A percentile compares a stretch with the other conserved stretches of the same genome.
Evolutionary conservation across 2,113 vertebrate species (phyloP).

Genomic region (Strix aluco): DNA sequence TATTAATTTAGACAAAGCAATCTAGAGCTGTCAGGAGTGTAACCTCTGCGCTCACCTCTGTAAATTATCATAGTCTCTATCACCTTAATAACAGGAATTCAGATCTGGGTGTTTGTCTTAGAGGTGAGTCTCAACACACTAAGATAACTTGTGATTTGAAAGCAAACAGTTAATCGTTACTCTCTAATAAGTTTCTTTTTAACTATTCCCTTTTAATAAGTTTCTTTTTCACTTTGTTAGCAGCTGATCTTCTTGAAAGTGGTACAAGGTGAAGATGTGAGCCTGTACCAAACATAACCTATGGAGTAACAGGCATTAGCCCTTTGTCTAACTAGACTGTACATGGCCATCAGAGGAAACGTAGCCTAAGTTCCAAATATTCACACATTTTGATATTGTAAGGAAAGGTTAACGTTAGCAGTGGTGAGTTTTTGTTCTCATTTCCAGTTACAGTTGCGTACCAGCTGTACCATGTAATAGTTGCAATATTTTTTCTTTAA

Average conservation of each 20-base stretch:
- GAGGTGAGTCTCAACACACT: background rate
- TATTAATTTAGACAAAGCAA: conserved; percentile 66
- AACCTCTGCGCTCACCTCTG: conserved; percentile 48
- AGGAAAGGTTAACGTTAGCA: background rate
- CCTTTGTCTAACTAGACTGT: background rate
- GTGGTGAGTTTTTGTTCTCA: background rate
- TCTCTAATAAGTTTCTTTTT: background rate
- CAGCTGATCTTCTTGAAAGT: background rate
- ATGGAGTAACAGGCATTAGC: background rate
- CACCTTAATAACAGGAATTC: background rate
- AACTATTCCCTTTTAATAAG: background rate
- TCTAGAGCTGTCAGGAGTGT: conserved; percentile 55
- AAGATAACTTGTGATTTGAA: background rate
- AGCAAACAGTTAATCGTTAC: background rate
- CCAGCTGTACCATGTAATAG: background rate
- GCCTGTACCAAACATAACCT: background rate
- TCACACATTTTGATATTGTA: background rate
- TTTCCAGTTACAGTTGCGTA: background rate
- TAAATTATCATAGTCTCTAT: conserved; percentile 39
- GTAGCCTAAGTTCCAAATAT: background rate
- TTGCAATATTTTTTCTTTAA: background rate
- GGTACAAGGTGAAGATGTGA: background rate
- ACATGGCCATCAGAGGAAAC: background rate
- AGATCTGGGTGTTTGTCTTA: background rate
- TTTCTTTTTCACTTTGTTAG: background rate